These are phyloP conservation scores for Chaetoderma sp. DNA, from an alignment of 2,888 invertebrate genomes.

Conservation along the genomic window DNA sequence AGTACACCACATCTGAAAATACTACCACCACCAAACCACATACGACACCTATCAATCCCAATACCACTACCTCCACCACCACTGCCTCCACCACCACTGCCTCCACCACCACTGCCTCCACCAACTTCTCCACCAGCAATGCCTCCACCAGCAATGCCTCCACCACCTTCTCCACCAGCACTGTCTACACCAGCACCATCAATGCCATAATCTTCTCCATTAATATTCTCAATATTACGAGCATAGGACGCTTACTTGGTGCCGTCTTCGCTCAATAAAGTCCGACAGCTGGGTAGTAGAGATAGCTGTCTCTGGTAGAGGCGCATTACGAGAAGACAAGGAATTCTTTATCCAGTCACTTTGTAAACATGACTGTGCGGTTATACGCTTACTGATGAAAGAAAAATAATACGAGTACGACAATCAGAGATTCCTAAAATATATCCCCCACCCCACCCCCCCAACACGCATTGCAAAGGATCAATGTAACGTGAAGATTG, in stretches of 20 bases:
- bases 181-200: not conserved
- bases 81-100: not conserved
- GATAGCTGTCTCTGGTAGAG: slow-evolving; percentile 52
- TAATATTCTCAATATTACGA: not conserved
- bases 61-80: not conserved
- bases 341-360: slow-evolving; percentile 59
- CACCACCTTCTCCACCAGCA: not conserved
- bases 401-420: no score
- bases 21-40: not conserved
- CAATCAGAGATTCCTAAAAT: no score
- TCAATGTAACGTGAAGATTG: no score
- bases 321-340: slow-evolving; percentile 38
- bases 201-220: not conserved
- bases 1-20: not conserved
- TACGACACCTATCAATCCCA: not conserved
- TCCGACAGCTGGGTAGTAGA: slow-evolving; percentile 55
- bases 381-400: slow-evolving; percentile 54
- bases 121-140: not conserved
- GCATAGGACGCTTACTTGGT: no score
- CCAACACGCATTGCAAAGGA: no score
- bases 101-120: not conserved
- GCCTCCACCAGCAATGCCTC: not conserved
- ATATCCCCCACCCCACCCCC: no score
- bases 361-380: slow-evolving; percentile 57
- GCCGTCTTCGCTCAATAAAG: slow-evolving; percentile 62